Conservation (phyloP, 2,797 vertebrate species). For the Poecilia gillii region DNA sequence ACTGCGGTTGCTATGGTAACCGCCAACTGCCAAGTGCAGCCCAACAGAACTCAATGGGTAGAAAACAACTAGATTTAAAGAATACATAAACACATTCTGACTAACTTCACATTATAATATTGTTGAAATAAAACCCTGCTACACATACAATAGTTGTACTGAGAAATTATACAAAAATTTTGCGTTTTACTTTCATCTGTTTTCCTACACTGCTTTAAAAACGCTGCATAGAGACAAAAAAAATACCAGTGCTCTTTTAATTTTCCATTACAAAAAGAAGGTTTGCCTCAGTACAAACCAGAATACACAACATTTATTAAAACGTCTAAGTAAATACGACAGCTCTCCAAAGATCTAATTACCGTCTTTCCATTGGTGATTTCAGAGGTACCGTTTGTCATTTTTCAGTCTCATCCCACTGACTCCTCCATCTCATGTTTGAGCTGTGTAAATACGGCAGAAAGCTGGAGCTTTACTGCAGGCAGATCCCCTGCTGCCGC, state of each 20-base stretch:
- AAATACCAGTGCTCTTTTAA: neutral
- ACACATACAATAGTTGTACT: neutral
- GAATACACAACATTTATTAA: neutral
- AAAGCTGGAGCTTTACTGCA: slow-evolving; percentile 52
- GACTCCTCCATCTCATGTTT: slow-evolving; percentile 43
- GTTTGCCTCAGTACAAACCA: slow-evolving; percentile 1
- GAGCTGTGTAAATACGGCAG: slow-evolving; percentile 62
- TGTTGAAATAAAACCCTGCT: no score
- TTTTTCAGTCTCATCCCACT: slow-evolving; percentile 29
- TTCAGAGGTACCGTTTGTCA: slow-evolving; percentile 14
- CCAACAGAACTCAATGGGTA: no score
- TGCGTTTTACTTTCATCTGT: neutral
- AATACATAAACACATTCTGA: no score
- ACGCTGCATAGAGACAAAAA: neutral
- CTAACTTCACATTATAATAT: no score
- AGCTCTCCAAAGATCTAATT: neutral
- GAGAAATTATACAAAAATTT: neutral
- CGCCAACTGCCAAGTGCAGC: no score
- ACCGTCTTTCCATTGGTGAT: neutral
- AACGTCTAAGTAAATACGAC: slow-evolving; percentile 1
- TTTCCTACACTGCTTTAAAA: neutral
- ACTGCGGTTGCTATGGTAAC: no score
- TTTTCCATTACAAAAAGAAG: neutral
- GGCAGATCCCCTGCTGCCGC: slow-evolving; percentile 64
- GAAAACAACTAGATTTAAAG: no score